These are phyloP conservation scores for Uropsilus gracilis DNA, from an alignment of 2,113 vertebrate species.

Conservation along the genomic window DNA sequence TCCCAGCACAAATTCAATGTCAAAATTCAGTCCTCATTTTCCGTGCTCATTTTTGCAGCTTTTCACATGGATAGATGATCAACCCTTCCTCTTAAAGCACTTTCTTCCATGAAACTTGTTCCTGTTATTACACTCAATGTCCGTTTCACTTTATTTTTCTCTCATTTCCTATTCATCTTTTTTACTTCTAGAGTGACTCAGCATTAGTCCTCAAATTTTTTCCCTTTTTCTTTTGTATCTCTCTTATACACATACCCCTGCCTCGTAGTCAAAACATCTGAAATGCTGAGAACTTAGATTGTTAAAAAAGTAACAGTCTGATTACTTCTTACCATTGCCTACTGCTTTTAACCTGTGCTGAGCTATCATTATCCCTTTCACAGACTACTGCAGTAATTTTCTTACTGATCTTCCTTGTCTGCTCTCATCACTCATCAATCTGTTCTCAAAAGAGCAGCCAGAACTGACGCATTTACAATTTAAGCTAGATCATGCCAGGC, in stretches of 20 bases:
- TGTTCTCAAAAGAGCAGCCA: conserved; percentile 1
- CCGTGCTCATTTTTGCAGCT: neutral
- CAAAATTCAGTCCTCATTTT: neutral
- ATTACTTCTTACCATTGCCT: neutral
- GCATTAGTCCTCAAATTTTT: neutral
- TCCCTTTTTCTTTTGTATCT: neutral
- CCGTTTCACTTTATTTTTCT: neutral
- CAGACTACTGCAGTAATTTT: neutral
- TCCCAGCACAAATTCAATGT: no score
- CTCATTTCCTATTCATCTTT: neutral
- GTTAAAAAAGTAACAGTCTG: neutral
- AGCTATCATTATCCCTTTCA: neutral
- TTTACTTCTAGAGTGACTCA: neutral
- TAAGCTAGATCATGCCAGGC: neutral
- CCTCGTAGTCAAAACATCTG: neutral
- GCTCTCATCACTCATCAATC: neutral
- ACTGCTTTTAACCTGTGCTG: neutral
- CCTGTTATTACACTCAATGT: neutral
- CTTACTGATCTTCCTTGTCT: neutral
- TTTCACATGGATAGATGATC: neutral
- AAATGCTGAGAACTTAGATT: neutral
- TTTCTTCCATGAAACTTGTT: neutral
- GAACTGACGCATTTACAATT: neutral
- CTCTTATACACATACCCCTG: no score
- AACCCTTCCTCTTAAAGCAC: neutral